Conservation (phyloP, 2,888 invertebrate species). For the Eupithecia subfuscata region DNA sequence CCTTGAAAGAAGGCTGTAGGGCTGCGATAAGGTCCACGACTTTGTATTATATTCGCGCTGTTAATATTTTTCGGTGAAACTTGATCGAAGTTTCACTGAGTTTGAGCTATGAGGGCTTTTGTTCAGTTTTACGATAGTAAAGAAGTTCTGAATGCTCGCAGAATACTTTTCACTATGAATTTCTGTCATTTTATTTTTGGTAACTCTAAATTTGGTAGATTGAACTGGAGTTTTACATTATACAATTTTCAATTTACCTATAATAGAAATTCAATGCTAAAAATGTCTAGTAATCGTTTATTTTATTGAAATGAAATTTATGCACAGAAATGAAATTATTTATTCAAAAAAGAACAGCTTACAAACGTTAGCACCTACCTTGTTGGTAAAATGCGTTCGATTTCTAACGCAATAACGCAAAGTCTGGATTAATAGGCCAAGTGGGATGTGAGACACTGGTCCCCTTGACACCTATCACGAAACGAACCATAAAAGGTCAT, state of each 20-base stretch:
- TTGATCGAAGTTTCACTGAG: conserved; percentile 42
- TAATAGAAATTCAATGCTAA: too few species aligned
- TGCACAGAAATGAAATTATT: background rate
- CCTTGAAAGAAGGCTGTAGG: conserved; percentile 65
- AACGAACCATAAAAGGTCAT: too few species aligned
- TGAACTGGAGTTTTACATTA: background rate
- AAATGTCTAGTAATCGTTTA: background rate
- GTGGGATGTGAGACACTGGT: too few species aligned
- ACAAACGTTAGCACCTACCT: too few species aligned
- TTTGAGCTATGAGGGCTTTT: conserved; percentile 33
- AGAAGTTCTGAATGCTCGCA: background rate
- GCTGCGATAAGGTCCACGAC: conserved; percentile 59
- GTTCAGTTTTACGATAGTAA: conserved; percentile 28
- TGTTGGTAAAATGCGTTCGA: too few species aligned
- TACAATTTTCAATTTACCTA: too few species aligned
- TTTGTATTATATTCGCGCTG: conserved; percentile 63
- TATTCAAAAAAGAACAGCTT: background rate
- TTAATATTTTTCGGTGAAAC: conserved; percentile 59
- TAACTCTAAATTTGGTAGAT: background rate
- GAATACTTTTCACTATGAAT: background rate
- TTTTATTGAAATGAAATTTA: background rate
- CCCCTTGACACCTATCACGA: too few species aligned
- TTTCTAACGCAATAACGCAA: background rate
- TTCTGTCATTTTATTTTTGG: background rate
- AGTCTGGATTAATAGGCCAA: too few species aligned